Evolutionary conservation across 2,797 vertebrate species (phyloP).

Genomic region (Euphonia xanthogaster): DNA sequence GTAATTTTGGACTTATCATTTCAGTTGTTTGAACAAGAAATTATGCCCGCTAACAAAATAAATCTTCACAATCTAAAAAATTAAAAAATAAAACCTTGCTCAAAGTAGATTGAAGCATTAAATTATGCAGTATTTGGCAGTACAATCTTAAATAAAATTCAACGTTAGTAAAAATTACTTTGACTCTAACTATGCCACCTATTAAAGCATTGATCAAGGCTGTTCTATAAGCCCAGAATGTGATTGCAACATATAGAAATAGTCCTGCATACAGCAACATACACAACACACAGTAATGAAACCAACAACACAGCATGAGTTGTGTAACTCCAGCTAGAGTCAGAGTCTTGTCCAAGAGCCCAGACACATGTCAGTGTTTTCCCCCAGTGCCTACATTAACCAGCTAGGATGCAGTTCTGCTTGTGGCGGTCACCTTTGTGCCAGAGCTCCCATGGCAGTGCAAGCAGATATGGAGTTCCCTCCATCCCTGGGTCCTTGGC

Average conservation of each 20-base stretch:
- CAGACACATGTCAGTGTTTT: background rate
- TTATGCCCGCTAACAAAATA: background rate
- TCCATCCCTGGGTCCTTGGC: background rate
- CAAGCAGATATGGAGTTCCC: background rate
- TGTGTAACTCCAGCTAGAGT: background rate
- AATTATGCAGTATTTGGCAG: background rate
- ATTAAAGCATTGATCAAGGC: background rate
- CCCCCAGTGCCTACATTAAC: background rate
- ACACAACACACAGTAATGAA: background rate
- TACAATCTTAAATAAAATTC: background rate
- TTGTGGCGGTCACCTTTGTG: background rate
- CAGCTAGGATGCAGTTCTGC: background rate
- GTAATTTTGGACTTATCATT: background rate
- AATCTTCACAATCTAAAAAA: background rate
- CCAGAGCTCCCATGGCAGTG: background rate
- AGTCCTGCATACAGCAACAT: background rate
- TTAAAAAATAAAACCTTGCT: background rate
- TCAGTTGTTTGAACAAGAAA: background rate
- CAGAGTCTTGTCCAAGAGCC: background rate
- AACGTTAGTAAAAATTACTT: background rate
- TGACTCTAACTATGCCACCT: background rate
- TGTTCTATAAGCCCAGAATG: background rate
- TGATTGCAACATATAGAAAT: background rate
- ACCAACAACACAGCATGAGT: background rate
- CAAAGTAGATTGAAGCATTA: background rate